Base-by-base conservation (phyloP, 2,113 vertebrate genomes). In the Eolophus roseicapilla region DNA sequence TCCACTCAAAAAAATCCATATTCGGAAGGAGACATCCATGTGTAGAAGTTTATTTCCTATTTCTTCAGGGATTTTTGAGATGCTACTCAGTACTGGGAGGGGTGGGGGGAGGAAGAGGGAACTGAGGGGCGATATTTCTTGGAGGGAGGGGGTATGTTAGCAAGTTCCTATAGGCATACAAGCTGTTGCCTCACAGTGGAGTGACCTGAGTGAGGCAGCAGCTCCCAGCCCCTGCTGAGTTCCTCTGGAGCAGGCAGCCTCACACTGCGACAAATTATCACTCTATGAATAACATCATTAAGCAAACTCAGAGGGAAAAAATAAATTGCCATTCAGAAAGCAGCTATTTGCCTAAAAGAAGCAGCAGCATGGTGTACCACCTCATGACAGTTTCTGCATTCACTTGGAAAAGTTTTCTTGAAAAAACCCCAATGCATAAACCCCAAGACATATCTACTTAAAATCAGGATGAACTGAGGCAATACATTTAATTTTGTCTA, bases 201-300 rank as follows among this genome's bases (percentile, higher is more conserved):
- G 65, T 81, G 73, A 91, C 80, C 86, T 71, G 83, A 78, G 83
- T 88, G 82, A 91, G 39, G 65, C 86, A 95, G 88, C 16, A 91
- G 35, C 65, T 82, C 77, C 77, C 89, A 91, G 73, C 7, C 57
- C 92, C 81, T 93, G 89, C 89, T 47, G 91, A 84, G 77, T 23
- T 96, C 65, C 43, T 60, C 60, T 55, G 69, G 64, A 91, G 80
- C 76, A 95, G 77, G 50, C 83, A 91, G 50, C 20, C 46, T 79
- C 94, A 94, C 64, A 93, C 94, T 86, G 91, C 0, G 73, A 92
- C 46, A 95, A 91, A 96, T 95, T 91, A 92, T 96, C 91, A 68
- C 83, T 82, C 83, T 84, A 50, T 90, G 91, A 96, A 91, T 95
- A 96, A 95, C 77, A 95, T 52, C 69, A 95, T 95, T 93, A 95